Evolutionary conservation across 2,113 vertebrate species (phyloP).

Genomic region (Ailurus styani): DNA sequence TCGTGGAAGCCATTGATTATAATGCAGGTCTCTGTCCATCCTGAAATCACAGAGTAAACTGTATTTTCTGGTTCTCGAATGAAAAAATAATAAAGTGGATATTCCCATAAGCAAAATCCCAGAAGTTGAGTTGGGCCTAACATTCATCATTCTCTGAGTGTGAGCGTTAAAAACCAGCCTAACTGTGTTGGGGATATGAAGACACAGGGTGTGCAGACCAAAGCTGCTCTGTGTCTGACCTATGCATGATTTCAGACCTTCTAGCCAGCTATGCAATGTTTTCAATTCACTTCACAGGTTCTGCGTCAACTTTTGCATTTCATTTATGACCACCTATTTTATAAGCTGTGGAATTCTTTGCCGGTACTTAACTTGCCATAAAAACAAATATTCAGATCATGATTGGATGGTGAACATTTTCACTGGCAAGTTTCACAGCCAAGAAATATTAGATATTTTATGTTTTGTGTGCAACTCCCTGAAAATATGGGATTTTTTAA

Average conservation of each 20-base stretch:
- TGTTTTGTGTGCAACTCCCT: not conserved
- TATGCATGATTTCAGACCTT: conserved; percentile 24
- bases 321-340: conserved; percentile 47
- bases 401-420: conserved; percentile 6
- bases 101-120: not conserved
- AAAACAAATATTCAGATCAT: conserved; percentile 57
- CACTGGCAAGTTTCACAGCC: conserved; percentile 27
- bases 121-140: not conserved
- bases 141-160: not conserved
- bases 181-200: fast-evolving
- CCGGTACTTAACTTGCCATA: conserved; percentile 14
- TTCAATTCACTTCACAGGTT: conserved; percentile 51
- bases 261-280: not conserved
- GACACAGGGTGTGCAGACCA: no score
- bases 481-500: conserved; percentile 36
- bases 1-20: not conserved
- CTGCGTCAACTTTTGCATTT: conserved; percentile 33
- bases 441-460: not conserved
- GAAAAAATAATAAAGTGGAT: not conserved
- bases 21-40: not conserved
- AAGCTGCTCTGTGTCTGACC: not conserved
- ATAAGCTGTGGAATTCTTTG: conserved; percentile 50
- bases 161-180: not conserved
- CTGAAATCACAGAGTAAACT: not conserved
- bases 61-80: not conserved